A percentile compares a stretch with the other conserved stretches of the same genome.
These are phyloP conservation scores for Harpegnathos saltator DNA, from an alignment of 1,140 invertebrate genomes.

Conservation along the genomic window DNA sequence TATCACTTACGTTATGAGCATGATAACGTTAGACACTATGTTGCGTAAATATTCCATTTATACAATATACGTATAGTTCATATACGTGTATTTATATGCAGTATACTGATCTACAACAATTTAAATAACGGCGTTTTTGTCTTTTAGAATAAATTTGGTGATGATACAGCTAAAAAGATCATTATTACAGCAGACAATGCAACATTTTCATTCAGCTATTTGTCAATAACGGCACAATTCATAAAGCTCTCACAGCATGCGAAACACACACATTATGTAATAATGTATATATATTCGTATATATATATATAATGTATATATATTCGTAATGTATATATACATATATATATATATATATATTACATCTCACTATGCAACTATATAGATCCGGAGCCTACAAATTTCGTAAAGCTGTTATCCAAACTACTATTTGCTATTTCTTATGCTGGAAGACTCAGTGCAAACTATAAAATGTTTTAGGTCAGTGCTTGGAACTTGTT, in stretches of 20 bases:
- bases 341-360: conserved; percentile 1
- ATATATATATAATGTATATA: background rate
- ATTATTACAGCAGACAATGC: conserved; percentile 11
- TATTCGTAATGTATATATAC: too few relatives aligned
- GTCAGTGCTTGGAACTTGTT: background rate
- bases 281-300: background rate
- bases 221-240: conserved; percentile 1
- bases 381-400: background rate
- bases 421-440: background rate
- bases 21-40: conserved; percentile 8
- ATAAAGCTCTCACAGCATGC: background rate
- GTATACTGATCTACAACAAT: background rate
- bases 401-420: conserved; percentile 17
- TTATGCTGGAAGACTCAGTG: conserved; percentile 45
- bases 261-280: background rate
- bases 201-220: background rate
- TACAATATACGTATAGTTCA: background rate
- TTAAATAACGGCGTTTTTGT: conserved; percentile 4
- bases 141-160: conserved; percentile 24
- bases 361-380: background rate
- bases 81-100: background rate
- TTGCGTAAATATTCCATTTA: conserved; percentile 8
- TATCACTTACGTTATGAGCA: conserved; percentile 31
- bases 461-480: background rate
- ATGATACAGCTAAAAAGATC: conserved; percentile 15